Base-by-base conservation (phyloP, 2,888 invertebrate genomes). In the Leptinotarsa tumamoca region DNA sequence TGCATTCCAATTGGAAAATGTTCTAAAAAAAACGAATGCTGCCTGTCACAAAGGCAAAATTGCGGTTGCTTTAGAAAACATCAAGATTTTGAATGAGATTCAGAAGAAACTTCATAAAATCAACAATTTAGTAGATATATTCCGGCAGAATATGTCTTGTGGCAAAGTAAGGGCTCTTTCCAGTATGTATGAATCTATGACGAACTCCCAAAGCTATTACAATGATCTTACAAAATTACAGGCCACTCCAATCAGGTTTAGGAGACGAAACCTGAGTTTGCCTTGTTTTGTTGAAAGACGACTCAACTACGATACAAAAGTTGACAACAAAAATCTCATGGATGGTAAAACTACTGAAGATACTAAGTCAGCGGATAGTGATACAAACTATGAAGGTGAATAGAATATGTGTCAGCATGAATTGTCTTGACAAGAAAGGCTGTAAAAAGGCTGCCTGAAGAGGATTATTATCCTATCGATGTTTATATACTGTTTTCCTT, bases 51-150 rank as follows among this genome's bases (percentile, higher is more conserved):
- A 83, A 72, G 81, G 83, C 71, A 83, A 85, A 76, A 87, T 87
- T n/a, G 87, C 88, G 71, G 81, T 84, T 61, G 87, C 88, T 0
- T 78, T 88, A n/a, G 90, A 91, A 67, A 92, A 92, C 82, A 90
- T 92, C 7, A 90, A 91, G 81, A 91, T 92, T 82, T 90, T 91
- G 78, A 91, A 91, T 83, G 90, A 92, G 78, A 93, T 94, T 43
- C 93, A 94, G 86, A 90, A 92, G 73, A 94, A 94, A 85, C 91
- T 94, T 17, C 92, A 92, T 83, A 92, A 93, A 50, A 94, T 94
- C 50, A 93, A 94, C 83, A 92, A 92, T 82, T 84, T 94, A 27
- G 93, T 94, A 2, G 93, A 89, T 66, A 85, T 88, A 56, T 87
- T 87, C 78, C 87, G 85, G 72, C 88, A 91, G 7, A 94, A 94